Evolutionary conservation across 2,888 invertebrate genomes (phyloP).

Genomic region (Tiliacea citrago): DNA sequence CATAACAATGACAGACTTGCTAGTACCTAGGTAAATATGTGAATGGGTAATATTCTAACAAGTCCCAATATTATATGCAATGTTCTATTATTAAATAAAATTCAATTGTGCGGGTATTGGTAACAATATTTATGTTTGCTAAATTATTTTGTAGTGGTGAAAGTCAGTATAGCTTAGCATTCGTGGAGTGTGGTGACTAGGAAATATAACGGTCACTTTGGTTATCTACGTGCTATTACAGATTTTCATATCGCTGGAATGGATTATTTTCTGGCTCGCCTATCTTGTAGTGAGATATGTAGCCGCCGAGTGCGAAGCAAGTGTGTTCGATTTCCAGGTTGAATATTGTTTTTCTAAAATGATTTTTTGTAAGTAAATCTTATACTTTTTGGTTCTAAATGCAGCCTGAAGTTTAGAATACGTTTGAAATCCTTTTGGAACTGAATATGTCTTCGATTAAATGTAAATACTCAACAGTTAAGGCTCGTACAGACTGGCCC

Average conservation of each 20-base stretch:
- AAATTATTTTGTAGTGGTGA: background rate
- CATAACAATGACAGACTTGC: background rate
- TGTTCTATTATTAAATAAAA: background rate
- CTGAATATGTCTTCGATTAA: background rate
- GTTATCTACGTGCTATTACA: background rate
- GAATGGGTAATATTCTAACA: background rate
- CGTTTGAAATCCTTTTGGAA: background rate
- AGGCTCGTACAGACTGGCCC: too few species aligned
- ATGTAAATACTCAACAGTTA: background rate
- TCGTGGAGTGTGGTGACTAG: background rate
- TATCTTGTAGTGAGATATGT: background rate
- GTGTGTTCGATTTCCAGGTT: background rate
- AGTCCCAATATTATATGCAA: conserved; percentile 10
- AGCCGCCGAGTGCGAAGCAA: background rate
- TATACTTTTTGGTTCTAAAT: background rate
- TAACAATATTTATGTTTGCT: conserved; percentile 1
- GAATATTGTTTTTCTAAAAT: too few species aligned
- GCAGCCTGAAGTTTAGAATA: background rate
- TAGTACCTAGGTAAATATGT: background rate
- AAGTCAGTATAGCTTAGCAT: background rate
- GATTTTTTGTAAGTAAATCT: too few species aligned
- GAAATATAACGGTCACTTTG: background rate
- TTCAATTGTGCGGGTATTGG: background rate
- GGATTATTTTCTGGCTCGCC: background rate
- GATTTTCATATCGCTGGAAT: background rate